Base-by-base conservation (phyloP, 2,113 vertebrate genomes). In the Excalfactoria chinensis region DNA sequence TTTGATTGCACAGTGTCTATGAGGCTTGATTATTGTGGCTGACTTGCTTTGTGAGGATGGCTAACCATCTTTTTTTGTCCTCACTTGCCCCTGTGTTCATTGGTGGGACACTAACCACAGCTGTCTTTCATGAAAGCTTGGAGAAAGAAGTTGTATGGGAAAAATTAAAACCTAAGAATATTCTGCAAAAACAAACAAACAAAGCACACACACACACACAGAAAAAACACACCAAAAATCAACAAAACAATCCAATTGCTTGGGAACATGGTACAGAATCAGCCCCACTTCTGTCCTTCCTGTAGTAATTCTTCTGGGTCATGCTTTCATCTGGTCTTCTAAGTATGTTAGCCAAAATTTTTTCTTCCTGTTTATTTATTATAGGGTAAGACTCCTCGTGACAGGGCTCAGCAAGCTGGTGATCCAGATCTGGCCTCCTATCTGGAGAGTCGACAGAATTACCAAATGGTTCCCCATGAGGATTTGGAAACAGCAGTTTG, bases 401-500 rank as follows among this genome's bases (percentile, higher is more conserved):
- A 99, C 62, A 98, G 98, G 94, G 98, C 98, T 92, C 98, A 98
- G 93, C 98, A 98, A 43, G 98, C 98, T n/a, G 99, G 98, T 78
- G 99, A 99, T 94, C 96, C 96, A 0, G 99, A 99, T 56, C 97
- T 99, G 93, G 97, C 98, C 43, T 96, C 98, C 34, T 99, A 98
- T 95, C 97, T 99, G 96, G 98, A 98, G 88, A 96, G 96, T 89
- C 97, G 96, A 66, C 98, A 97, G 55, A 98, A 97, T 74, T 95
- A 97, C 96, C 97, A 98, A 90, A 90, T 97, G 41, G 72, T 97
- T 91, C 92, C 97, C 63, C 98, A 98, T 0, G 99, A 99, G 81
- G 99, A 99, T 95, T 96, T 99, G 95, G 99, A 99, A 98, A 99
- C 99, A 2, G 99, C 99, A n/a, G 99, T 99, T 88, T 99, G 99